Evolutionary conservation across 2,113 vertebrate genomes (phyloP), one percentile per base, ranked within the genome.

Genomic region (Carlito syrichta): DNA sequence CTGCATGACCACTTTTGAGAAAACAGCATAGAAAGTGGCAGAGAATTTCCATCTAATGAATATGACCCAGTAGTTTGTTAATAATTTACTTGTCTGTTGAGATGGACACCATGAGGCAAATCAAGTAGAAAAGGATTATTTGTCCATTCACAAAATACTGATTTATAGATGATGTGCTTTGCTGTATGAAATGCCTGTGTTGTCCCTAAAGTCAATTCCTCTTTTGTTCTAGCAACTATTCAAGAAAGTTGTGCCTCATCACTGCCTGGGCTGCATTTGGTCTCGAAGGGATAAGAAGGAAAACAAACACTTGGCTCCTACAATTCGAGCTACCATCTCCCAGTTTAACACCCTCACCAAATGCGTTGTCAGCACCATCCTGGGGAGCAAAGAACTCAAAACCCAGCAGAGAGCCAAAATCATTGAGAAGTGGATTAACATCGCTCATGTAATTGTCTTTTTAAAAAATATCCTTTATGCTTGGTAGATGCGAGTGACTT

Each of bases 231-330:
- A 99, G 99, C 98, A 99, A 96, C 98, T 99, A 19, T 99, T 99
- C 98, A 99, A 99, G 98, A 99, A 99, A 94, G 99, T 99, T 0
- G 99, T 99, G 38, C 99, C 99, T 35, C 99, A 99, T 98, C 99
- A 99, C 98, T 99, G 99, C 94, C 97, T 99, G 98, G 99, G 99
- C 94, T 99, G 98, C 81, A 99, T 99, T 96, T 99, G 99, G 99
- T 99, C 99, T 77, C 99, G 88, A 89, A 98, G 99, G 85, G 99
- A 99, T 74, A 99, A 99, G 98, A 99, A 99, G 96, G 99, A 99
- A 94, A 99, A 99, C 98, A 99, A 99, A 91, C 99, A 99, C 89
- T 98, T 99, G 62, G 99, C 99, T 11, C 99, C 99, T 56, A 99
- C 99, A 17, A 98, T 99, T 93, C 99, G 99, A 1, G 99, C 99